Evolutionary conservation across 2,888 invertebrate genomes (phyloP).

Genomic region (Loripinus fragilis): DNA sequence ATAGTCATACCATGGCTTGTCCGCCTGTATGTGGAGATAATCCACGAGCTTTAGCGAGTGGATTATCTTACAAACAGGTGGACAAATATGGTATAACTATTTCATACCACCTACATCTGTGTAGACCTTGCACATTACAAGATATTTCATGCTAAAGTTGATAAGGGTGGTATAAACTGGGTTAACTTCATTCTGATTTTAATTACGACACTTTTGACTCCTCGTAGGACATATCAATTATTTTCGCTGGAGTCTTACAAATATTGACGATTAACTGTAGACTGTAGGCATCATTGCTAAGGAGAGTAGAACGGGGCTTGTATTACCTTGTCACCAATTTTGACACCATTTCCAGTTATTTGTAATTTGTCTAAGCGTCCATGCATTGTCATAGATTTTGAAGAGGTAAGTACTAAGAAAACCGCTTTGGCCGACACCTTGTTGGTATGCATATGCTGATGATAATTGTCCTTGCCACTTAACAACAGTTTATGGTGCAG

Average conservation of each 20-base stretch:
- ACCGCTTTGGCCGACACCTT: slow-evolving; percentile 23
- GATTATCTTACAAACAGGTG: too few relatives aligned
- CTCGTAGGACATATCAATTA: slow-evolving; percentile 1
- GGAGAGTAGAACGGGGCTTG: slow-evolving; percentile 3
- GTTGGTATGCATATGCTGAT: slow-evolving; percentile 9
- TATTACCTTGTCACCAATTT: not conserved
- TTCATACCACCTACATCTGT: too few relatives aligned
- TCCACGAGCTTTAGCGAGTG: too few relatives aligned
- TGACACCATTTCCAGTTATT: not conserved
- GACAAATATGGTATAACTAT: too few relatives aligned
- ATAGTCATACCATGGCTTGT: too few relatives aligned
- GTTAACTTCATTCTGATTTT: not conserved
- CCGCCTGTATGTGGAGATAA: too few relatives aligned
- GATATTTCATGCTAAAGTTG: too few relatives aligned
- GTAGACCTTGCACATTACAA: too few relatives aligned
- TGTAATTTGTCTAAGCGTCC: slow-evolving; percentile 6
- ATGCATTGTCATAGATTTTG: slow-evolving; percentile 11
- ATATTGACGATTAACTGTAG: slow-evolving; percentile 8
- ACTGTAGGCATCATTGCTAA: slow-evolving; percentile 7
- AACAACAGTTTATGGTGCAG: slow-evolving; percentile 14
- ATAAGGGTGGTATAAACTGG: too few relatives aligned
- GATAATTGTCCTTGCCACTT: slow-evolving; percentile 3
- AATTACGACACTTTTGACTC: slow-evolving; percentile 7
- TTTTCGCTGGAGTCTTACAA: slow-evolving; percentile 8
- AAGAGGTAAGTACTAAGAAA: slow-evolving; percentile 12